Evolutionary conservation across 2,888 invertebrate genomes (phyloP).

Genomic region (Melipona beecheii): DNA sequence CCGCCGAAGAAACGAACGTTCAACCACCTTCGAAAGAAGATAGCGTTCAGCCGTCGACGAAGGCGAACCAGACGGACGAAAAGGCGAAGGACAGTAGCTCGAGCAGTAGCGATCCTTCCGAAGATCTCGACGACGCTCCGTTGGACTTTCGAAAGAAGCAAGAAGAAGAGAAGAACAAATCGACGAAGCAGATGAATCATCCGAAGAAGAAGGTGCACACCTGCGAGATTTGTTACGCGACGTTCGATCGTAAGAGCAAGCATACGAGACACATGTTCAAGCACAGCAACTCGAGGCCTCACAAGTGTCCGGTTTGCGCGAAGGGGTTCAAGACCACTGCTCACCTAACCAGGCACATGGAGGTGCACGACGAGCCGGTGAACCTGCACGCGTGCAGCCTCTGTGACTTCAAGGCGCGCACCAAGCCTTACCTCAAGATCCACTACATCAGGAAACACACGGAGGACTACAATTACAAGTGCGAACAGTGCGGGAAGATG

Average conservation of each 20-base stretch:
- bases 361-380: slow-evolving; percentile 77
- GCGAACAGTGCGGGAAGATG: slow-evolving; percentile 85
- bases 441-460: slow-evolving; percentile 80
- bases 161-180: slow-evolving; percentile 31
- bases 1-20: slow-evolving; percentile 51
- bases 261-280: slow-evolving; percentile 78
- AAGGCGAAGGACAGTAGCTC: slow-evolving; percentile 8
- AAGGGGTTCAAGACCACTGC: slow-evolving; percentile 78
- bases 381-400: slow-evolving; percentile 74
- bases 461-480: slow-evolving; percentile 85
- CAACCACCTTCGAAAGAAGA: slow-evolving; percentile 11
- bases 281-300: slow-evolving; percentile 79
- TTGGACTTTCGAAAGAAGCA: slow-evolving; percentile 68
- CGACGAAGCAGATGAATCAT: slow-evolving; percentile 1
- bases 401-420: slow-evolving; percentile 79
- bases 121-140: slow-evolving; percentile 74
- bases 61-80: neutral
- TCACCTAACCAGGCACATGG: slow-evolving; percentile 78
- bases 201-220: slow-evolving; percentile 68
- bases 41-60: neutral
- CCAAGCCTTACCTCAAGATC: slow-evolving; percentile 79
- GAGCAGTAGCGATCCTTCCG: slow-evolving; percentile 37
- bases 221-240: slow-evolving; percentile 77
- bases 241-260: slow-evolving; percentile 77
- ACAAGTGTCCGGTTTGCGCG: slow-evolving; percentile 77